A percentile compares a stretch with the other conserved stretches of the same genome.
Evolutionary conservation across 2,113 vertebrate genomes (phyloP).

Genomic region (Columba janthina): DNA sequence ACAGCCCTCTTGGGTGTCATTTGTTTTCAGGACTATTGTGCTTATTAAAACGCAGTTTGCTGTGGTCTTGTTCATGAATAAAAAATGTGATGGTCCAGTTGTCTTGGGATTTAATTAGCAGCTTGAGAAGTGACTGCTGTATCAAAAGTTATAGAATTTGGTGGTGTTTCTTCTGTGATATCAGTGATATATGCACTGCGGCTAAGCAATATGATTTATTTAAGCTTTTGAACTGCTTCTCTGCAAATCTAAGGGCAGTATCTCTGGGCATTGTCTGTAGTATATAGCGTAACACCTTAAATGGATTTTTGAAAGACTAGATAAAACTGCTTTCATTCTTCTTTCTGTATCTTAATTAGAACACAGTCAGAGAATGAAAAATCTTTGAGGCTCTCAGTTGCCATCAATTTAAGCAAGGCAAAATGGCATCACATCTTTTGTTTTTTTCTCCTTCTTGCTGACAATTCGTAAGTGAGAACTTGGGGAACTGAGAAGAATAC

Average conservation of each 20-base stretch:
- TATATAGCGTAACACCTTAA: neutral
- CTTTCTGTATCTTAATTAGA: neutral
- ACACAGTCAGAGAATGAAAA: neutral
- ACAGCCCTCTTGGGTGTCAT: neutral
- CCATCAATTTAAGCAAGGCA: neutral
- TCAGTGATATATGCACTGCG: neutral
- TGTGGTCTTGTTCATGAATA: conserved; percentile 42
- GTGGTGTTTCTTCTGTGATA: neutral
- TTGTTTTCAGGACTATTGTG: conserved; percentile 37
- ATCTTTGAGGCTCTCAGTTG: neutral
- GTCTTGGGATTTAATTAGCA: conserved; percentile 58
- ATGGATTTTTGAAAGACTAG: conserved; percentile 29
- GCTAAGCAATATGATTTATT: conserved; percentile 17
- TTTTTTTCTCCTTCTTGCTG: neutral
- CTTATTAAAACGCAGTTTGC: conserved; percentile 63
- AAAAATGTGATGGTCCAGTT: neutral
- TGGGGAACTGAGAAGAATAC: neutral
- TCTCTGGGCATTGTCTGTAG: neutral
- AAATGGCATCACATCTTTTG: neutral
- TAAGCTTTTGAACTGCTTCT: conserved; percentile 32
- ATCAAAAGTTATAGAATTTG: conserved; percentile 11
- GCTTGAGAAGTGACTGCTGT: conserved; percentile 15
- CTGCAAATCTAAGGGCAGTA: conserved; percentile 5
- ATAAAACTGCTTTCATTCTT: conserved; percentile 24
- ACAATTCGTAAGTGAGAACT: neutral